These are phyloP conservation scores for Phrynocephalus vlangalii DNA, from an alignment of 2,797 vertebrate species.

Conservation along the genomic window DNA sequence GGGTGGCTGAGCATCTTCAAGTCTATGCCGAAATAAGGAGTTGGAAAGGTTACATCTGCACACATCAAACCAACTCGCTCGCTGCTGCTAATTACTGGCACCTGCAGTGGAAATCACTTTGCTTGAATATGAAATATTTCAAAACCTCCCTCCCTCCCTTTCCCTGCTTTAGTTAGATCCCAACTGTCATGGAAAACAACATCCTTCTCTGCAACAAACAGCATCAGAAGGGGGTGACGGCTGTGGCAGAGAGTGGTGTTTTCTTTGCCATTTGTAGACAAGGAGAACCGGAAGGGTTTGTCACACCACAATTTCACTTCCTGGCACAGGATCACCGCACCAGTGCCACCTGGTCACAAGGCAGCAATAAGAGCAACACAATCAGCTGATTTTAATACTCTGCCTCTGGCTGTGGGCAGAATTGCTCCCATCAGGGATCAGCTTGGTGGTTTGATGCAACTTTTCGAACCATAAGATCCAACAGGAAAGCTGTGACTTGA, in stretches of 20 bases:
- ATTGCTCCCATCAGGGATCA: not conserved
- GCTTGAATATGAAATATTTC: conserved; percentile 33
- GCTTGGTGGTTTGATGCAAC: conserved; percentile 16
- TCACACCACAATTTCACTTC: not conserved
- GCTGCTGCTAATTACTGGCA: conserved; percentile 56
- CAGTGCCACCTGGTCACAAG: not conserved
- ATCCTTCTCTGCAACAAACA: not conserved
- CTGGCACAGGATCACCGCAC: fast-evolving
- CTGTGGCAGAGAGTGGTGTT: not conserved
- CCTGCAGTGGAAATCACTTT: conserved; percentile 55
- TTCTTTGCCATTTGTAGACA: conserved; percentile 5
- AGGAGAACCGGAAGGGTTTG: not conserved
- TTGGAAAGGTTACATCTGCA: conserved; percentile 49
- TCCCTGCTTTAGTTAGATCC: conserved; percentile 38
- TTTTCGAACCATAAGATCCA: not conserved
- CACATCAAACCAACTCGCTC: conserved; percentile 40
- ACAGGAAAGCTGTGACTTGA: conserved; percentile 13
- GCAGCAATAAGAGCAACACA: not conserved
- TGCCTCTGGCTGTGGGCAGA: not conserved
- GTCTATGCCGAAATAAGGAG: conserved; percentile 49
- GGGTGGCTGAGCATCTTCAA: conserved; percentile 31
- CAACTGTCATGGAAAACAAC: conserved; percentile 19
- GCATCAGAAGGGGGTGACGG: not conserved
- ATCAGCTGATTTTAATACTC: not conserved
- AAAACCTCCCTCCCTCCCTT: not conserved